Evolutionary conservation across 2,797 vertebrate species (phyloP), one percentile per base, ranked within the genome.

Genomic region (Hippocampus kuda): DNA sequence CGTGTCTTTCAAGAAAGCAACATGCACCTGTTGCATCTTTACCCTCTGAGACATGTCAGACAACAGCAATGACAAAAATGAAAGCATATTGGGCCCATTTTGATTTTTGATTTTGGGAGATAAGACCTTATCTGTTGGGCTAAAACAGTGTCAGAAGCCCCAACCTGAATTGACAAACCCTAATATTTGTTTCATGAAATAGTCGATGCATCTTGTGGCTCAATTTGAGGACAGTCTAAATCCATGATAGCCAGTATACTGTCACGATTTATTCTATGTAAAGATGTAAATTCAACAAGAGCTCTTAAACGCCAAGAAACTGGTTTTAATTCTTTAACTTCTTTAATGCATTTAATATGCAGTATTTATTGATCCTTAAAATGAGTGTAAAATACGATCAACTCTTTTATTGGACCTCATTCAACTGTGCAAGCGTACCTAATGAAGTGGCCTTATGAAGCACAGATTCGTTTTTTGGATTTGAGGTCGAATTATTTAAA

Each of bases 1-100:
- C n/a, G n/a, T 57, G 26, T 42, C 38, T 42, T 64, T 5, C 24
- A 64, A 64, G 65, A 74, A 72, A 67, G 74, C 59, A 61, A 34
- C 59, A 61, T 34, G 77, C 77, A 86, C 74, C 78, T 87, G 86
- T 82, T 80, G 73, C 79, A 72, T 74, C 20, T 68, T 80, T 74
- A 65, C 68, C 70, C 72, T 86, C 68, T 10, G 15, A 67, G 27
- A 67, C 30, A 30, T 42, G n/a, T 27, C 16, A 10, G 24, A 30
- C 24, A 67, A 34, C 49, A 67, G 49, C 27, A 51, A 30, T 16
- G 22, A 49, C 20, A 30, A n/a, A 67, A 5, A 22, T 51, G 4
- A 67, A 24, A 48, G 26, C 65, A 18, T 22, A 48, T 27, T 24
- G 38, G 7, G n/a, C 12, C 42, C 5, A 51, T 7, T 20, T 22